Evolutionary conservation across 2,797 vertebrate genomes (phyloP).

Genomic region (Spizella passerina): DNA sequence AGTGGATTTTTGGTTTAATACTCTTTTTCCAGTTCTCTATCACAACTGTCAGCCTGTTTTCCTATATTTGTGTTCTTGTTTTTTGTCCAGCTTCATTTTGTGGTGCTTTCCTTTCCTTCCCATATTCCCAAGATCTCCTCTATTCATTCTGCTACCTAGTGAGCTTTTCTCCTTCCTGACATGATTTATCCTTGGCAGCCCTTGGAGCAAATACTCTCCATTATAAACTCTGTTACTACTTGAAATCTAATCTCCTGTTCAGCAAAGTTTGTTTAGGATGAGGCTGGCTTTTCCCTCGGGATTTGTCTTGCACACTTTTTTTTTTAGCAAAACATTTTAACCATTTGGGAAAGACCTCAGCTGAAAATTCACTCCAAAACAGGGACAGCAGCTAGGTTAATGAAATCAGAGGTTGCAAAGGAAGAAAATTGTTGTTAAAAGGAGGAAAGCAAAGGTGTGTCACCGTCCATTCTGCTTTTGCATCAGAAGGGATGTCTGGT

Average conservation of each 20-base stretch:
- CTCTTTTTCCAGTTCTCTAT: not conserved
- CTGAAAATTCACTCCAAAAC: not conserved
- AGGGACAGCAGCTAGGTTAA: not conserved
- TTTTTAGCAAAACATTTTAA: not conserved
- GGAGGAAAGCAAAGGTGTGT: not conserved
- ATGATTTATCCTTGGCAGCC: not conserved
- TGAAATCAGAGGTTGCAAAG: not conserved
- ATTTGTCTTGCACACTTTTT: not conserved
- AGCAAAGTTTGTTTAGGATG: not conserved
- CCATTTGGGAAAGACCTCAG: not conserved
- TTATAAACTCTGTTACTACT: not conserved
- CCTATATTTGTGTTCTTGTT: not conserved
- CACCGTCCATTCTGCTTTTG: not conserved
- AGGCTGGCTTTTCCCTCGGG: not conserved
- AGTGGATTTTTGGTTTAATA: not conserved
- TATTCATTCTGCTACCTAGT: not conserved
- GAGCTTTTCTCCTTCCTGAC: slow-evolving; percentile 5
- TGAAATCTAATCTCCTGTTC: not conserved
- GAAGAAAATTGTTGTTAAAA: not conserved
- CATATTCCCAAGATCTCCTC: not conserved
- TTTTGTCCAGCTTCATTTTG: not conserved
- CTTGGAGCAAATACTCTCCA: not conserved
- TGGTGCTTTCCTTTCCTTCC: not conserved
- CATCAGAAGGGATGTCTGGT: not conserved
- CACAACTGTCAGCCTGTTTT: not conserved